phyloP scores from a whole-genome alignment of 2,888 invertebrate species.

The Cataglyphis albicans region DNA sequence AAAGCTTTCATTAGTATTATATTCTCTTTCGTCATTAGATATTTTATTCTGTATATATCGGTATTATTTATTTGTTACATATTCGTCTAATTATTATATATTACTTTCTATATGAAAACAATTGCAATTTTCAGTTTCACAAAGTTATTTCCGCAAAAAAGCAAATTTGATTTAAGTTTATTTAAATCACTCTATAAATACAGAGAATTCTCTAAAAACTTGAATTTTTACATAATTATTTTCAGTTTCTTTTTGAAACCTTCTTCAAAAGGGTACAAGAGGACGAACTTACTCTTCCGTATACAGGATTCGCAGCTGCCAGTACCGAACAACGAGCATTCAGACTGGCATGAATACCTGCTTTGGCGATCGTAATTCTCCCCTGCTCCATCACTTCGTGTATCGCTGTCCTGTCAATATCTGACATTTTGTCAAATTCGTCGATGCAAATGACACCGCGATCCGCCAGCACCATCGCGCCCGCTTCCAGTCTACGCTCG shows the following conservation, averaged over 20 bases:
- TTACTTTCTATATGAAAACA: background rate
- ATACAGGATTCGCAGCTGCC: slow-evolving; percentile 99
- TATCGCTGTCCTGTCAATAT: slow-evolving; percentile 99
- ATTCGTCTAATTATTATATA: background rate
- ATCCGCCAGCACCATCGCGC: slow-evolving; percentile 99
- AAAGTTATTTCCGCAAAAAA: background rate
- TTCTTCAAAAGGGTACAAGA: slow-evolving; percentile 2
- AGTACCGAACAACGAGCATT: slow-evolving; percentile 99
- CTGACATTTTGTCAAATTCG: slow-evolving; percentile 99
- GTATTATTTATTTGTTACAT: background rate
- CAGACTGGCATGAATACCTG: slow-evolving; percentile 98
- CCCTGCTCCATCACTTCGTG: slow-evolving; percentile 99
- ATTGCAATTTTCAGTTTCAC: background rate
- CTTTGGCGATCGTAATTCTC: slow-evolving; percentile 98
- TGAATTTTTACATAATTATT: slow-evolving; percentile 4
- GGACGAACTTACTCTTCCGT: slow-evolving; percentile 91
- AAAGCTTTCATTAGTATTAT: slow-evolving; percentile 1
- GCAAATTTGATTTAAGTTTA: background rate
- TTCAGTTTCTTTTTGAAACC: background rate
- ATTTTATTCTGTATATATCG: background rate
- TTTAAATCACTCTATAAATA: background rate
- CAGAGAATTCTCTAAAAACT: background rate
- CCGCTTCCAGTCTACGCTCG: slow-evolving; percentile 96
- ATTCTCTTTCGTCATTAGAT: background rate
- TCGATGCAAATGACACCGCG: slow-evolving; percentile 98